Evolutionary conservation across 2,797 vertebrate species (phyloP).

Genomic region (Leptatherina wallacei): DNA sequence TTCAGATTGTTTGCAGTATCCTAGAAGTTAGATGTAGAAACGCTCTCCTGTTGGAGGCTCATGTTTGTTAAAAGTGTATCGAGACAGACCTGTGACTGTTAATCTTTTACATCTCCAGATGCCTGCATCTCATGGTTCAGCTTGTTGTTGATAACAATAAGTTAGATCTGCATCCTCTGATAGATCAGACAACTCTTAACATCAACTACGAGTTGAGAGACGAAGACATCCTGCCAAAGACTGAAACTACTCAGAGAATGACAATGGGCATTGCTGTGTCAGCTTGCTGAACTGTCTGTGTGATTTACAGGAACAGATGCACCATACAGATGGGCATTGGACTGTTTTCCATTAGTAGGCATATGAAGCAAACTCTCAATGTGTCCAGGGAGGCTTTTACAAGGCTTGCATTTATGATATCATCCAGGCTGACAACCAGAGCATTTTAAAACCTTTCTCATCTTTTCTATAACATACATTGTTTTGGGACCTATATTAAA

Average conservation of each 20-base stretch:
- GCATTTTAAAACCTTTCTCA: conserved; percentile 17
- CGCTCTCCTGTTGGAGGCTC: neutral
- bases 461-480: conserved; percentile 29
- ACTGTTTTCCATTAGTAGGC: conserved; percentile 60
- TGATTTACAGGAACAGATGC: conserved; percentile 70
- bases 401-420: conserved; percentile 51
- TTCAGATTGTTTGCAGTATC: neutral
- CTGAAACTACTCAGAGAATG: conserved; percentile 42
- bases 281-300: conserved; percentile 43
- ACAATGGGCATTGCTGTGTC: conserved; percentile 43
- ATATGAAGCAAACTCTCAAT: conserved; percentile 55
- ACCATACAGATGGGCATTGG: conserved; percentile 67
- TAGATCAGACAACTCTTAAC: conserved; percentile 29
- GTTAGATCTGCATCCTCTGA: conserved; percentile 14
- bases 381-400: conserved; percentile 48
- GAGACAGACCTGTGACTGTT: neutral
- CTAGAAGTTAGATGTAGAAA: conserved; percentile 2
- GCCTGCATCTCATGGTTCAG: neutral
- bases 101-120: neutral
- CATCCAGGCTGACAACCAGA: conserved; percentile 39
- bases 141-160: conserved; percentile 14
- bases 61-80: neutral
- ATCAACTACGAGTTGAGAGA: conserved; percentile 42
- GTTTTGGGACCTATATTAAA: conserved; percentile 30
- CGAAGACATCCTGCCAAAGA: conserved; percentile 46